Conservation (phyloP, 2,797 vertebrate genomes). For the Lepilemur ruficaudatus region DNA sequence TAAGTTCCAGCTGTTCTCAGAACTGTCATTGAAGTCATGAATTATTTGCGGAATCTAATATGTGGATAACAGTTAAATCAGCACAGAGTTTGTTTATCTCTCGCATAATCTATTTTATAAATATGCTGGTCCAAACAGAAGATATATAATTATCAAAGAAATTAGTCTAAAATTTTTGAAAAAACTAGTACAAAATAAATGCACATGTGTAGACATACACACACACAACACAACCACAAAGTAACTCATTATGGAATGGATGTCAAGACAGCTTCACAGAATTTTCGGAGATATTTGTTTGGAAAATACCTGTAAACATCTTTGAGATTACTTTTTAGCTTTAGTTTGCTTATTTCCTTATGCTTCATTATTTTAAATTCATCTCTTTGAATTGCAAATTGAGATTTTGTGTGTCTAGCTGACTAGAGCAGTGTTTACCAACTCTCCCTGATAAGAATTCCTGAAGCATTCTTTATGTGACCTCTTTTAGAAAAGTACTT, state of each 20-base stretch:
- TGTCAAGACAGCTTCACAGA: background rate
- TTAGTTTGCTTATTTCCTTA: background rate
- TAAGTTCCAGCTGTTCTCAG: constrained; percentile 51
- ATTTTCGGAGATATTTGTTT: background rate
- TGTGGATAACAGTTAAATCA: constrained; percentile 61
- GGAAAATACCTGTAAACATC: background rate
- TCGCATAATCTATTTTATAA: constrained; percentile 26
- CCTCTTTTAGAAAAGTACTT: background rate
- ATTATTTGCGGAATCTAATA: constrained; percentile 67
- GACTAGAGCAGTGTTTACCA: background rate
- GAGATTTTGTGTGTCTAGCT: background rate
- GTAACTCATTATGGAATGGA: background rate
- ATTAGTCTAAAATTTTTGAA: background rate
- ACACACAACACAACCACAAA: background rate
- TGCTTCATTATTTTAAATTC: background rate
- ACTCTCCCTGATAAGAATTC: background rate
- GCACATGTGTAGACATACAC: background rate
- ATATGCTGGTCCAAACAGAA: background rate
- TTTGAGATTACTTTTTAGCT: background rate
- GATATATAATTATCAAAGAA: background rate
- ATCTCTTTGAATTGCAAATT: background rate
- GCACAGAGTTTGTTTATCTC: constrained; percentile 32
- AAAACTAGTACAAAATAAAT: background rate
- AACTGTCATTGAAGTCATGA: constrained; percentile 51
- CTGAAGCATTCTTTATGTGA: background rate